Base-by-base conservation (phyloP, 2,888 invertebrate species). In the Antheraea yamamai region DNA sequence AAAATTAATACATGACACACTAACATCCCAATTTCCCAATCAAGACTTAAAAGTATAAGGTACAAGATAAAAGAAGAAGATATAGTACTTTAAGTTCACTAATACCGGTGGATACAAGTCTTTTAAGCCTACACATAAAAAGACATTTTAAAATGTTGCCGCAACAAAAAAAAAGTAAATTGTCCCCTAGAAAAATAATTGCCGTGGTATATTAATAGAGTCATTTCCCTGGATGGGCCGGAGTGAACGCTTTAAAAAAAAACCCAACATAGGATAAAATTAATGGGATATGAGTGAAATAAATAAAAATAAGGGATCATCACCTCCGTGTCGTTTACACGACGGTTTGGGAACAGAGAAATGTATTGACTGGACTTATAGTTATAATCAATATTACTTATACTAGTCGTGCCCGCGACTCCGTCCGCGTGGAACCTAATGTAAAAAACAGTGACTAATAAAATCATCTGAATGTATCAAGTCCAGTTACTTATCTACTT, bases 241-340 rank as follows among this genome's bases (percentile, higher is more conserved):
- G 71, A 14, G 55, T 75, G 68, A 73, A 55, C 39, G 26, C n/a
- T 73, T 73, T 71, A 72, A 51, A 68, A 75, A 39, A 76, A 77
- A 68, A 82, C 73, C 75, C 35, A 81, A 82, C 70, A 83, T 81
- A 79, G 76, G 79, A 83, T 82, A 87, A 88, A 90, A 90, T 91
- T 88, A 91, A 92, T 91, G 88, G 87, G 86, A 88, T 88, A 87
- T 89, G 90, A 88, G 91, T 88, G 87, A 91, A 91, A 92, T 87
- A 89, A 88, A 89, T 86, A 89, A 85, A 89, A 88, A 89, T 86
- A 89, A 85, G 89, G 87, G 86, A 86, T 85, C 79, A 81, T 85
- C 83, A 82, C 85, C 85, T 85, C 84, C 83, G 83, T 87, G 88
- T 87, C 88, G 83, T 83, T 85, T 82, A 82, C 79, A 83, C 77